phyloP scores from a whole-genome alignment of 2,797 vertebrate genomes.

The Austrolebias charrua region DNA sequence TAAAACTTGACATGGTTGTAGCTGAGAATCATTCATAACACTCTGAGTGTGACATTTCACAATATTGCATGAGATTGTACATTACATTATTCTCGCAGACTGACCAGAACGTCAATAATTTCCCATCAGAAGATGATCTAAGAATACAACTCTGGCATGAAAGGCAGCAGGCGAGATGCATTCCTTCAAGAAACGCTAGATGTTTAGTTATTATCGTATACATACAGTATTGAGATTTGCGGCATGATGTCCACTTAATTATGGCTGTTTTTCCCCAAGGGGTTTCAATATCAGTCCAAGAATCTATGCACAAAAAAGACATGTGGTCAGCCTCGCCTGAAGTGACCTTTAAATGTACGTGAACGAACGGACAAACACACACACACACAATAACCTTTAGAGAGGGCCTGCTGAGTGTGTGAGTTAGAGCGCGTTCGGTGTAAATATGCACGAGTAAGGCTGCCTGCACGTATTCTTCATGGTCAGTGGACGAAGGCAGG shows the following conservation, averaged over 20 bases:
- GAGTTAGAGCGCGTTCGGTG: constrained; percentile 73
- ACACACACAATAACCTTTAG: constrained; percentile 68
- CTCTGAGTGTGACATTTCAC: no score
- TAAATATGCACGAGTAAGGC: constrained; percentile 82
- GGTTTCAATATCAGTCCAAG: constrained; percentile 63
- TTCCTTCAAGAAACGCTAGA: no score
- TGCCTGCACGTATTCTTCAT: constrained; percentile 77
- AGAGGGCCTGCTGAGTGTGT: constrained; percentile 73
- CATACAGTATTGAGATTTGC: not conserved
- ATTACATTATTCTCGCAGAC: no score
- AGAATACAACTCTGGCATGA: no score
- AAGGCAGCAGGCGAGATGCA: no score
- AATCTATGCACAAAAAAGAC: constrained; percentile 59
- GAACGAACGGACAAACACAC: constrained; percentile 57
- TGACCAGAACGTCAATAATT: no score
- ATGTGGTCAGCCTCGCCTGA: constrained; percentile 60
- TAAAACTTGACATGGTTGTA: no score
- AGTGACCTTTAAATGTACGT: constrained; percentile 73
- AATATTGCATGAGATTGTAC: no score
- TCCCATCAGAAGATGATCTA: no score
- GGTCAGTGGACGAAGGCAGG: constrained; percentile 73
- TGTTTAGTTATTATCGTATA: constrained; percentile 1
- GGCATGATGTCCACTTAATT: constrained; percentile 35
- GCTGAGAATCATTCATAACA: no score
- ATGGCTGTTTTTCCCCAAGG: constrained; percentile 45